Conservation (phyloP, 1,140 invertebrate genomes). For the Brachionus plicatilis region DNA sequence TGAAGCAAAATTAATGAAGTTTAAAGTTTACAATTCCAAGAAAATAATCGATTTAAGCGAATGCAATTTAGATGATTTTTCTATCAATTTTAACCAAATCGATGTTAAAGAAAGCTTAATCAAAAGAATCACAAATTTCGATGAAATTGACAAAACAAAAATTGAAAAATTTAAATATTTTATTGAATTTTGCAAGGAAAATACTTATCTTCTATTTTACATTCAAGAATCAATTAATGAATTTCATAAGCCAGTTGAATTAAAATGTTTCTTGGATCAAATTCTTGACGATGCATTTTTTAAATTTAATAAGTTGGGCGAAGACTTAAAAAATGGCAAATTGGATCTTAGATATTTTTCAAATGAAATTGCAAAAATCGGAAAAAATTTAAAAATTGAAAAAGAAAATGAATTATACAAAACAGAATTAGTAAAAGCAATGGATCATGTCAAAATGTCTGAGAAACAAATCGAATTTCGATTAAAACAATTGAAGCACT, state of each 20-base stretch:
- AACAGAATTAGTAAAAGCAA: background rate
- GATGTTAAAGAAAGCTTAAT: background rate
- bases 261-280: background rate
- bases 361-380: background rate
- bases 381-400: background rate
- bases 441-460: background rate
- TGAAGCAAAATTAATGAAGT: background rate
- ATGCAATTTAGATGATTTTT: background rate
- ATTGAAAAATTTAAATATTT: background rate
- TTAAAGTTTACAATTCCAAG: background rate
- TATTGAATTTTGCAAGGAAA: background rate
- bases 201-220: background rate
- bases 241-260: no score
- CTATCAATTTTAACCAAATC: background rate
- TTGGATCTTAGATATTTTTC: background rate
- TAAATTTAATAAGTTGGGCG: background rate
- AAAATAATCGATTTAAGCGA: background rate
- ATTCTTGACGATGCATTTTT: background rate
- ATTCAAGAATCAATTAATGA: background rate
- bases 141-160: background rate
- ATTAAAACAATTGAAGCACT: conserved; percentile 7
- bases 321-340: background rate
- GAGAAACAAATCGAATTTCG: background rate
- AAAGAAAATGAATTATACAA: background rate
- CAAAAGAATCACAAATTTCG: background rate